Conservation (phyloP, 2,113 vertebrate species). For the Ploceus nigricollis region DNA sequence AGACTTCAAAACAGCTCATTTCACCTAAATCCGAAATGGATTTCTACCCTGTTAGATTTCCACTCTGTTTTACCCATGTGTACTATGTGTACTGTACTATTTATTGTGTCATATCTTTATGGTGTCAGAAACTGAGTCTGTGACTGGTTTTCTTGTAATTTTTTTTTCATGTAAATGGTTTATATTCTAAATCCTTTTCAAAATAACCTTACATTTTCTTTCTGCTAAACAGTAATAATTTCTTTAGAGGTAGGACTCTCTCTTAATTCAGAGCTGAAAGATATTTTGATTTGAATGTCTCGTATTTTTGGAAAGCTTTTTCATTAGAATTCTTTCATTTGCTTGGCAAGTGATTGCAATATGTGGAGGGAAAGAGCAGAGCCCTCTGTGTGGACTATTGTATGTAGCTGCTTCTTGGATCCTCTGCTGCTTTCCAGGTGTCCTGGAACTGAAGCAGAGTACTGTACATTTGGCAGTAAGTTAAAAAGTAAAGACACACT, state of each 20-base stretch:
- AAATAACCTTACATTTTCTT: neutral
- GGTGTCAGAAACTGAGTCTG: neutral
- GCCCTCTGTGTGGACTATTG: neutral
- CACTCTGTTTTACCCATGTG: no score
- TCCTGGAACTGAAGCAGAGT: neutral
- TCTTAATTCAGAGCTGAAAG: neutral
- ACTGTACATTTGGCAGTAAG: accelerated
- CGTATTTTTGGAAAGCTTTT: neutral
- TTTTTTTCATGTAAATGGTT: neutral
- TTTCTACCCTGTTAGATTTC: no score
- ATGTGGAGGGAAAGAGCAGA: neutral
- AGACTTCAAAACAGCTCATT: no score
- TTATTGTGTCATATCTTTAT: neutral
- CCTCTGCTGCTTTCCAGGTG: neutral
- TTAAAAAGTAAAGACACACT: neutral
- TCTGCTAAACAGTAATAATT: neutral
- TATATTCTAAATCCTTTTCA: neutral
- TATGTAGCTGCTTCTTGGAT: neutral
- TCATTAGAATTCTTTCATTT: neutral
- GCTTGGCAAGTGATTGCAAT: neutral
- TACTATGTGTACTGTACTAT: accelerated
- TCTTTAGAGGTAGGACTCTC: neutral
- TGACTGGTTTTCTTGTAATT: neutral
- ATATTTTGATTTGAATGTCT: neutral
- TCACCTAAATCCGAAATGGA: no score